Evolutionary conservation across 2,797 vertebrate genomes (phyloP).

Genomic region (Percopsis omiscomaycus): DNA sequence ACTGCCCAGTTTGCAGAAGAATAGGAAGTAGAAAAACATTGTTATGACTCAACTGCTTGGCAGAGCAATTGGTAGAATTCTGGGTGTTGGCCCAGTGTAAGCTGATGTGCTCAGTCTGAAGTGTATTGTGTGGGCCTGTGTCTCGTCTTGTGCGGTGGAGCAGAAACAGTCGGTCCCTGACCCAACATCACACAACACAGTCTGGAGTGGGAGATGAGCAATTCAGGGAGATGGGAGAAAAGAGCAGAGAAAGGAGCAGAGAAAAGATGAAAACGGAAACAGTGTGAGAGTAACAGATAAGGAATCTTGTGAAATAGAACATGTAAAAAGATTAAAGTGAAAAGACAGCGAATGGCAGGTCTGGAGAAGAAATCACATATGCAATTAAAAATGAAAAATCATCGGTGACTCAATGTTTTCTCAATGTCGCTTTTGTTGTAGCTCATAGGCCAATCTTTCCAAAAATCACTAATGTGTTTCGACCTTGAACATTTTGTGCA

Average conservation of each 20-base stretch:
- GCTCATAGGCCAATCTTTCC: constrained; percentile 47
- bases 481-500: constrained; percentile 23
- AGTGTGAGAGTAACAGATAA: constrained; percentile 38
- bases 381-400: no score
- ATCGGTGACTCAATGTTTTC: constrained; percentile 44
- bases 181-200: constrained; percentile 60
- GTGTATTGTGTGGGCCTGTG: constrained; percentile 46
- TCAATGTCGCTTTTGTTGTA: constrained; percentile 56
- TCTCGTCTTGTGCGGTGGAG: constrained; percentile 60
- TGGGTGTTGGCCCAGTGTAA: constrained; percentile 36
- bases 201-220: constrained; percentile 46
- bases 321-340: constrained; percentile 23
- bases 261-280: constrained; percentile 16
- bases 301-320: constrained; percentile 42
- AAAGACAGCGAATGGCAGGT: neutral
- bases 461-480: constrained; percentile 20
- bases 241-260: neutral
- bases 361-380: no score
- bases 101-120: constrained; percentile 44
- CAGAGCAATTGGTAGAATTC: constrained; percentile 45
- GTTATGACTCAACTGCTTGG: constrained; percentile 36
- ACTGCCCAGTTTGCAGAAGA: constrained; percentile 23
- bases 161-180: constrained; percentile 57
- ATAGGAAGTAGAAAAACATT: constrained; percentile 40
- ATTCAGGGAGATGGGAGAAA: constrained; percentile 18